Percentiles rank a stretch among this genome's conserved stretches.
These are phyloP conservation scores for Epiblema foenella DNA, from an alignment of 2,888 invertebrate species.

Conservation along the genomic window DNA sequence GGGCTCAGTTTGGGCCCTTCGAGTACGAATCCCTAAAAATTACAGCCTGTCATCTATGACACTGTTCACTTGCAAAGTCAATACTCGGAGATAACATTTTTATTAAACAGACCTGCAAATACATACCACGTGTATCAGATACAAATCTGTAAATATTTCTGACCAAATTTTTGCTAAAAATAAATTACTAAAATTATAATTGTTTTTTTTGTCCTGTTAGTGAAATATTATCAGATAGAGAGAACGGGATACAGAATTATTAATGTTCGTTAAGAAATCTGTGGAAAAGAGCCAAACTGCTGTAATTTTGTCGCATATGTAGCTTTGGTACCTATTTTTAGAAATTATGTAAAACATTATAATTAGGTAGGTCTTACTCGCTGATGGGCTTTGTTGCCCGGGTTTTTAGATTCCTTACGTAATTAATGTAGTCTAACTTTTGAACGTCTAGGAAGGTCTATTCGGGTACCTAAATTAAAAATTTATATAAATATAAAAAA, in stretches of 20 bases:
- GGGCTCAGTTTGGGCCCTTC: too few species aligned
- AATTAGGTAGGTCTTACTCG: slow-evolving; percentile 10
- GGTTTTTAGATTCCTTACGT: neutral
- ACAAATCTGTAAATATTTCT: too few species aligned
- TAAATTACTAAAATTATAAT: too few species aligned
- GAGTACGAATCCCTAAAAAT: too few species aligned
- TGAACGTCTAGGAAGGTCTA: neutral
- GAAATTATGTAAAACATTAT: slow-evolving; percentile 35
- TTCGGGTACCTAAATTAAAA: too few species aligned
- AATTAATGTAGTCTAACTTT: neutral
- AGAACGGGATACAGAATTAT: slow-evolving; percentile 25
- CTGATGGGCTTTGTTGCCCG: neutral
- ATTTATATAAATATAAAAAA: too few species aligned
- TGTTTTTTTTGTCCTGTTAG: neutral
- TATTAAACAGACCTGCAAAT: too few species aligned
- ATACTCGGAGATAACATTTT: too few species aligned
- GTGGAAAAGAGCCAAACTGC: slow-evolving; percentile 43
- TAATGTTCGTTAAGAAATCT: slow-evolving; percentile 27
- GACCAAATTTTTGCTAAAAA: too few species aligned
- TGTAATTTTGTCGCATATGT: slow-evolving; percentile 34
- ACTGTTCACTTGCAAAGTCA: too few species aligned
- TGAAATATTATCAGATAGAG: slow-evolving; percentile 3
- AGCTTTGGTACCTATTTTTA: slow-evolving; percentile 31
- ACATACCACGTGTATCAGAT: too few species aligned
- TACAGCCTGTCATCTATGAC: too few species aligned